Base-by-base conservation (phyloP, 2,113 vertebrate genomes). In the Zapus hudsonius region DNA sequence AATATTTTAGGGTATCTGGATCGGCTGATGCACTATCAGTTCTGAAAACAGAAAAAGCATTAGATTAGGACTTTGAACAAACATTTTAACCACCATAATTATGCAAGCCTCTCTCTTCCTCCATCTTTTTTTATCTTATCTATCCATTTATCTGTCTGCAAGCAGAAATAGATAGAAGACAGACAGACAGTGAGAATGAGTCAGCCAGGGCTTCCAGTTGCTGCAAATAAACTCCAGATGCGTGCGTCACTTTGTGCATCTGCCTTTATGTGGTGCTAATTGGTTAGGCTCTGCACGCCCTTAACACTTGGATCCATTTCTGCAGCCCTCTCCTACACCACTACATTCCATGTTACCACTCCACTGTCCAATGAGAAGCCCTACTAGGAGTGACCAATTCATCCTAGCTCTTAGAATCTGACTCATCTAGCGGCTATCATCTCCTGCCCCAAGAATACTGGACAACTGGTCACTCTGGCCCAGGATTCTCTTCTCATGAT, bases 1-100 rank as follows among this genome's bases (percentile, higher is more conserved):
- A 98, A 95, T 98, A 99, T 98, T 99, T 99, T 98, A 99, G 98
- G 98, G 98, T 98, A 98, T 99, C 99, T 98, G 99, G 98, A 98
- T 99, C 98, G 97, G 98, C 98, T 98, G 99, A 98, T 98, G 98
- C 98, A 98, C 98, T 98, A 97, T 99, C 99, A 98, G 98, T 98
- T 99, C 99, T 99, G 98, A 70, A 98, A 97, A 97, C 94, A 98
- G 90, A 97, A 36, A 94, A 91, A 89, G 20, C 44, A 92, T 94
- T 82, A 96, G 67, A 94, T 94, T 82, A 96, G 67, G 93, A 90
- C 31, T 93, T 89, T 42, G 91, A 92, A 70, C 27, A 83, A 87
- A 80, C 59, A 92, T 87, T 84, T 81, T 83, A 84, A 92, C 11
- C 79, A 16, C 31, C 63, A 61, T 94, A 90, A 82, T 75, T 84